Percentiles rank a stretch among this genome's conserved stretches.
These are phyloP conservation scores for Tetramorium alpestre DNA, from an alignment of 1,140 invertebrate species.

Conservation along the genomic window DNA sequence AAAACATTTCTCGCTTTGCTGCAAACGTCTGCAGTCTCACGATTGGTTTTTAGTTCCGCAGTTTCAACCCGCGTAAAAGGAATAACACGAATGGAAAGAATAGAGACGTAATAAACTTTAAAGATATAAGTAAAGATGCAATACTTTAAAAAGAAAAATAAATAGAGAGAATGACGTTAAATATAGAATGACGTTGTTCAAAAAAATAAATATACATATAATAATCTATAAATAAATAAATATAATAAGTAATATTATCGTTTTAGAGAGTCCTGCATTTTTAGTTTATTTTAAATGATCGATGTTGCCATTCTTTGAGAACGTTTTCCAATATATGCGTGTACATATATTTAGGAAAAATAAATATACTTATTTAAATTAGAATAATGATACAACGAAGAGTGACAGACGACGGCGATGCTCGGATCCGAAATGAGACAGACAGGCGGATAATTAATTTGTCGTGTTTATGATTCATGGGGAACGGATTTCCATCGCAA, in stretches of 20 bases:
- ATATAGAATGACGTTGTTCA: background rate
- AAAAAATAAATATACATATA: background rate
- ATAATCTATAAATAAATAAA: background rate
- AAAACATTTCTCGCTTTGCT: constrained; percentile 18
- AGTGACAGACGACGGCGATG: background rate
- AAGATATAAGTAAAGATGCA: background rate
- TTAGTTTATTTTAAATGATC: background rate
- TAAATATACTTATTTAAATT: background rate
- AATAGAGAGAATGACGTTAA: background rate
- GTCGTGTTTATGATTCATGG: constrained; percentile 53
- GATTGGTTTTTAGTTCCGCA: background rate
- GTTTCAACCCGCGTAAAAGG: background rate
- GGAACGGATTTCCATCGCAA: constrained; percentile 54
- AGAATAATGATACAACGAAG: background rate
- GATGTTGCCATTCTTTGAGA: background rate
- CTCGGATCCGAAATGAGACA: constrained; percentile 36
- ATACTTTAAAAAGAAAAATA: background rate
- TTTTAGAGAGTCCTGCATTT: background rate
- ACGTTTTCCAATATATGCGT: background rate
- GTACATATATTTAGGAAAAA: background rate
- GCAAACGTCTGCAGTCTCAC: background rate
- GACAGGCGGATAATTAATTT: constrained; percentile 62
- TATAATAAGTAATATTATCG: background rate
- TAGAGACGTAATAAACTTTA: background rate
- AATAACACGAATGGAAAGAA: background rate